These are phyloP conservation scores for Scomber japonicus DNA, from an alignment of 2,113 vertebrate species.

Conservation along the genomic window DNA sequence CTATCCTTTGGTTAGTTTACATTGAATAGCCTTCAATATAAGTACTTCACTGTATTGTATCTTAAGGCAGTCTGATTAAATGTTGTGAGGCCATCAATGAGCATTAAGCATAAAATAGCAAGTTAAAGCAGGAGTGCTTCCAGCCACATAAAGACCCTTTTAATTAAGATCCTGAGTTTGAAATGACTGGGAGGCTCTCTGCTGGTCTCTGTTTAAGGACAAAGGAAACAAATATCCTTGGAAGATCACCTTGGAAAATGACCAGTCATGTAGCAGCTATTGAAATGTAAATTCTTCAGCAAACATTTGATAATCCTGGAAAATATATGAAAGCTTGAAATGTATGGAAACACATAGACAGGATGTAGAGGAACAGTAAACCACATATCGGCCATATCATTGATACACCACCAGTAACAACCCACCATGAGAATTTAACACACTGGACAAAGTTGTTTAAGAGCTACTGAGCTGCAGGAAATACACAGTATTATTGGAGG, in stretches of 20 bases:
- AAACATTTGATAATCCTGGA: background rate
- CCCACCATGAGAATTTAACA: conserved; percentile 27
- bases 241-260: conserved; percentile 38
- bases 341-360: background rate
- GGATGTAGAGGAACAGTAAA: background rate
- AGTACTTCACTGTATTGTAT: conserved; percentile 4
- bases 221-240: conserved; percentile 52
- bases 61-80: conserved; percentile 59
- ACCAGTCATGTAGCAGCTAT: conserved; percentile 21
- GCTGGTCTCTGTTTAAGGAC: conserved; percentile 33
- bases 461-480: conserved; percentile 27
- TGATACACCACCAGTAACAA: conserved; percentile 32
- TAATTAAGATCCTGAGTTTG: conserved; percentile 57
- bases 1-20: conserved; percentile 17
- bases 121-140: conserved; percentile 64
- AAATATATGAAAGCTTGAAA: background rate
- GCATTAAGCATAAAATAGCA: conserved; percentile 58
- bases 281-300: conserved; percentile 1
- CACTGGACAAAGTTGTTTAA: conserved; percentile 47
- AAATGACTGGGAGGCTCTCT: conserved; percentile 28
- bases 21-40: background rate
- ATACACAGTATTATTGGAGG: background rate
- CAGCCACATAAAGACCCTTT: conserved; percentile 53
- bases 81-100: conserved; percentile 57
- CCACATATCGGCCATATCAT: conserved; percentile 6